Conservation (phyloP, 2,888 invertebrate genomes). For the Melanophora roralis region DNA sequence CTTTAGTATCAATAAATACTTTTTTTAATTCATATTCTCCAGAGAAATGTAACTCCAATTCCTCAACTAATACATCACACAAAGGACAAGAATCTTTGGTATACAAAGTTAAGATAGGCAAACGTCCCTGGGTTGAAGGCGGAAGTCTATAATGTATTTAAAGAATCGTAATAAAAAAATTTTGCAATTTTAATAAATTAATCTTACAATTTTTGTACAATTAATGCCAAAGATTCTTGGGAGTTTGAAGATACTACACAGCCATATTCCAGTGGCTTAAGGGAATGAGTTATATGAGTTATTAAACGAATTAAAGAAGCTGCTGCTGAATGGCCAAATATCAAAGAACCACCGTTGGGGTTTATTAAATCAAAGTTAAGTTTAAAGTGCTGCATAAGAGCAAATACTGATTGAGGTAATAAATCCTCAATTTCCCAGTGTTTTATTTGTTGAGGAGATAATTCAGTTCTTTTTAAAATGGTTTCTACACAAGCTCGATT, state of each 20-base stretch:
- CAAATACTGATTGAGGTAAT: constrained; percentile 93
- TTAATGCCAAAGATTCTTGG: constrained; percentile 94
- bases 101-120: constrained; percentile 85
- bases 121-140: neutral
- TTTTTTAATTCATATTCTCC: constrained; percentile 83
- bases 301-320: constrained; percentile 97
- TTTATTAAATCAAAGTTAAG: constrained; percentile 91
- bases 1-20: constrained; percentile 86
- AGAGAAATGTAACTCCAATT: constrained; percentile 80
- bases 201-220: constrained; percentile 94
- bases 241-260: constrained; percentile 93
- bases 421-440: constrained; percentile 98
- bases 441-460: constrained; percentile 88
- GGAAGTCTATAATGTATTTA: constrained; percentile 14
- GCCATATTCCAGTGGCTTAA: constrained; percentile 93
- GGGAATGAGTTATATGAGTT: constrained; percentile 91
- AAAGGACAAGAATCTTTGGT: constrained; percentile 89
- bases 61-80: constrained; percentile 87
- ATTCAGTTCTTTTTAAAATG: constrained; percentile 85
- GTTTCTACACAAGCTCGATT: constrained; percentile 93
- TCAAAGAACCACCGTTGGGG: constrained; percentile 95
- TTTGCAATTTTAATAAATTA: neutral
- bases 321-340: constrained; percentile 96
- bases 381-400: constrained; percentile 88
- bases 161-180: neutral